phyloP scores from a whole-genome alignment of 2,888 invertebrate genomes.

The Euzophera pinguis region DNA sequence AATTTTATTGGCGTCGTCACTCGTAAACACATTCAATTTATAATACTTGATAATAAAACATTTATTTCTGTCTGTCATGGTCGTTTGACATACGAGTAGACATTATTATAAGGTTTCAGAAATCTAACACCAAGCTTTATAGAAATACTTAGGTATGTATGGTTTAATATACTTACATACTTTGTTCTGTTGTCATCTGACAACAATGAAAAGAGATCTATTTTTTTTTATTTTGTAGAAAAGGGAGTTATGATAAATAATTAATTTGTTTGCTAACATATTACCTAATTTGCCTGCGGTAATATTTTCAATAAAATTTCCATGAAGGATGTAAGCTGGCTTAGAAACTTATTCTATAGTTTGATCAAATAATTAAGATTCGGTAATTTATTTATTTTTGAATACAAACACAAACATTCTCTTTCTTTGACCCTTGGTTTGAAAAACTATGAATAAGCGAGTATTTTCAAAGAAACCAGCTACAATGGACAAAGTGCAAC shows the following conservation, averaged over 20 bases:
- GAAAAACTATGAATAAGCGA: neutral
- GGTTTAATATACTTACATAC: neutral
- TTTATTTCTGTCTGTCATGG: slow-evolving; percentile 28
- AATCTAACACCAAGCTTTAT: slow-evolving; percentile 26
- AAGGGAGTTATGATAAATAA: too few relatives aligned
- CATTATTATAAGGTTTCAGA: slow-evolving; percentile 32
- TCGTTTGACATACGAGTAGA: slow-evolving; percentile 25
- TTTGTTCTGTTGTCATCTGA: neutral
- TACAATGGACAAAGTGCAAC: slow-evolving; percentile 26
- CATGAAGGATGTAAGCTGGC: too few relatives aligned
- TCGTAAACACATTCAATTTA: slow-evolving; percentile 3
- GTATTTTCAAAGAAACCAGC: neutral
- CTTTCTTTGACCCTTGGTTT: slow-evolving; percentile 4
- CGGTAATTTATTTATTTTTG: too few relatives aligned
- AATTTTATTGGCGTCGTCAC: neutral
- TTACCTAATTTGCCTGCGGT: too few relatives aligned
- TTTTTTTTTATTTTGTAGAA: too few relatives aligned
- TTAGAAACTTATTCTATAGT: too few relatives aligned
- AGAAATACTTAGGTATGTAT: neutral
- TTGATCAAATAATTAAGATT: too few relatives aligned
- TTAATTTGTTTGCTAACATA: too few relatives aligned
- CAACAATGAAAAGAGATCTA: too few relatives aligned
- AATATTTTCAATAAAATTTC: too few relatives aligned
- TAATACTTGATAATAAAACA: slow-evolving; percentile 5
- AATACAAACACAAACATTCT: too few relatives aligned